Percentiles rank a stretch among this genome's conserved stretches.
Conservation (phyloP, 1,140 invertebrate species). For the Bombus terrestris region DNA sequence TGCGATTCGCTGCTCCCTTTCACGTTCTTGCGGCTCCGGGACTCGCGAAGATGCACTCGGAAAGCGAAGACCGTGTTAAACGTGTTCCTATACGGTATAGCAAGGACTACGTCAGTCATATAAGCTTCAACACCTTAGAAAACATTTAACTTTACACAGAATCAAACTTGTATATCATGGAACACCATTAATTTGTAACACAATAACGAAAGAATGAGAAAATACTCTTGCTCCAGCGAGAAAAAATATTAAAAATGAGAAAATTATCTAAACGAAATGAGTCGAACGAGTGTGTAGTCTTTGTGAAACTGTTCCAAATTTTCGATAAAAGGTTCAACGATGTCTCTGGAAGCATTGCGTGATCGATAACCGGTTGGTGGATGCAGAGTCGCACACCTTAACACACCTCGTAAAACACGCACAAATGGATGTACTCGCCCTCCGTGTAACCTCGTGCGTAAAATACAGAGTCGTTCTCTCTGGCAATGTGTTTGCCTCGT, state of each 20-base stretch:
- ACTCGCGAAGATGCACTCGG: not conserved
- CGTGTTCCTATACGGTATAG: not conserved
- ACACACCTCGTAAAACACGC: constrained; percentile 26
- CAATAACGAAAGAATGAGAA: not conserved
- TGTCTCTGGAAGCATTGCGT: constrained; percentile 17
- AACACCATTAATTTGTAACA: not conserved
- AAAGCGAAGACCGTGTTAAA: not conserved
- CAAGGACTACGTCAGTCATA: not conserved
- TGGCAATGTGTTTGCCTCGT: constrained; percentile 9
- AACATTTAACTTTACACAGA: no score
- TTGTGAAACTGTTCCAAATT: constrained; percentile 1
- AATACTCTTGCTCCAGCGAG: not conserved
- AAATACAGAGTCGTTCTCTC: constrained; percentile 29
- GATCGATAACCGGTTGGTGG: constrained; percentile 33
- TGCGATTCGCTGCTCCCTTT: not conserved
- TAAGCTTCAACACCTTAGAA: not conserved
- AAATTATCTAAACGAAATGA: no score
- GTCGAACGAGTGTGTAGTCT: no score
- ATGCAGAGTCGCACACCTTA: constrained; percentile 9
- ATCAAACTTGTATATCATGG: not conserved
- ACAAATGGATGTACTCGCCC: constrained; percentile 1
- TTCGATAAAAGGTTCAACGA: constrained; percentile 20
- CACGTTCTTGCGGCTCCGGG: not conserved
- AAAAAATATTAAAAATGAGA: not conserved
- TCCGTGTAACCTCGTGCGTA: constrained; percentile 3